phyloP scores from a whole-genome alignment of 2,113 vertebrate species.

The Zosterops japonicus region DNA sequence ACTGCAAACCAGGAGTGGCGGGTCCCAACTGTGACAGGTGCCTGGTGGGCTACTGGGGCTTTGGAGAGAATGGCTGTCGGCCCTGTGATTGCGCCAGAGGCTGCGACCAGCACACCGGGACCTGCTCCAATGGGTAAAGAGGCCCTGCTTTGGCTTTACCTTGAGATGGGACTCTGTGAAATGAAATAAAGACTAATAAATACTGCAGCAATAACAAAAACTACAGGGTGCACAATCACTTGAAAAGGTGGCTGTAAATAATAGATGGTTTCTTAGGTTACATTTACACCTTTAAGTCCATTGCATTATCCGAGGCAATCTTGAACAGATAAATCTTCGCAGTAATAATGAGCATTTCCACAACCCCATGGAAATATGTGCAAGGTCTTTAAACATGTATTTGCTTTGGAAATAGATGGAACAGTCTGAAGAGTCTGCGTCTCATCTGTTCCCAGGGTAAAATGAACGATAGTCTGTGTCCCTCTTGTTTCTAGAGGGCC shows the following conservation, averaged over 20 bases:
- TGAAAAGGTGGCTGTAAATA: not conserved
- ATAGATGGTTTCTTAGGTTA: not conserved
- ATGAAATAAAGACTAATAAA: not conserved
- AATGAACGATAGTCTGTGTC: not conserved
- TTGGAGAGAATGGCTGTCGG: conserved; percentile 80
- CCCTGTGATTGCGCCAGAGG: conserved; percentile 79
- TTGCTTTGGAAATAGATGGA: not conserved
- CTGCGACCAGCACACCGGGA: conserved; percentile 81
- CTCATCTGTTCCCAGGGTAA: not conserved
- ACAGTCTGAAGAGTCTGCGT: not conserved
- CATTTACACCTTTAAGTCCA: not conserved
- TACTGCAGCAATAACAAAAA: not conserved
- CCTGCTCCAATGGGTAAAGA: conserved; percentile 77
- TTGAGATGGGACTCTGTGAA: not conserved
- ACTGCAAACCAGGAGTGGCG: conserved; percentile 82
- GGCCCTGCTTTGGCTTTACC: not conserved
- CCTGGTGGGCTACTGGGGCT: conserved; percentile 85
- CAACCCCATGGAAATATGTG: not conserved
- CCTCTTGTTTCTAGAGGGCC: not conserved
- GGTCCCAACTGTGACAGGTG: conserved; percentile 81
- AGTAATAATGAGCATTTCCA: not conserved
- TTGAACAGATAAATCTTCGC: not conserved
- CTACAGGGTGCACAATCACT: not conserved
- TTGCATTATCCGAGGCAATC: not conserved
- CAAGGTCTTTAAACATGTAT: not conserved